Percentiles rank a stretch among this genome's conserved stretches.
phyloP scores from a whole-genome alignment of 2,797 vertebrate genomes.

The Coregonus sp. region DNA sequence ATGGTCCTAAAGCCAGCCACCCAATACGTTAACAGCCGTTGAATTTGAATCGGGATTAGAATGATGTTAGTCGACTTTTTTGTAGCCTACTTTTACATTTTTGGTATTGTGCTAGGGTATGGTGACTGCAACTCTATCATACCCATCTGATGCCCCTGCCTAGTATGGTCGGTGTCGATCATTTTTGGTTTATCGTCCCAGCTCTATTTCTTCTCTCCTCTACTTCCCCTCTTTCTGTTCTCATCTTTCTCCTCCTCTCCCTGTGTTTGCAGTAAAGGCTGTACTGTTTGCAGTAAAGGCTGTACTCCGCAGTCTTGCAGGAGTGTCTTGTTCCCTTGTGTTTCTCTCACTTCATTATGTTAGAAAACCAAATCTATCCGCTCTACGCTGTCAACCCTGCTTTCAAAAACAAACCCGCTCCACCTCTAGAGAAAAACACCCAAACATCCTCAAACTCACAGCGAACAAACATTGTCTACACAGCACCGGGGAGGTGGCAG shows the following conservation, averaged over 20 bases:
- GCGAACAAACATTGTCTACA: background rate
- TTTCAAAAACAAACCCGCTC: slow-evolving; percentile 23
- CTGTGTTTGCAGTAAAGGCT: slow-evolving; percentile 1
- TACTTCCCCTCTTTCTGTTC: background rate
- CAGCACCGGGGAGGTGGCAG: background rate
- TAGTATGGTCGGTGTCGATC: too few relatives aligned
- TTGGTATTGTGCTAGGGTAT: too few relatives aligned
- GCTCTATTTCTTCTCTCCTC: background rate
- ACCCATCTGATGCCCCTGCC: too few relatives aligned
- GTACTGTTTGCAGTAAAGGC: background rate
- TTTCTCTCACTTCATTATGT: slow-evolving; percentile 27
- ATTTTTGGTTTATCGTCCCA: background rate
- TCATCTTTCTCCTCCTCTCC: background rate
- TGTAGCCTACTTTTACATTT: too few relatives aligned
- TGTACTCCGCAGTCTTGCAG: background rate
- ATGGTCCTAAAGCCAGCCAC: too few relatives aligned
- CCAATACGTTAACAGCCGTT: too few relatives aligned
- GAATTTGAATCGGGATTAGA: too few relatives aligned
- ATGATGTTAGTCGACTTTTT: too few relatives aligned
- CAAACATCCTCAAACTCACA: slow-evolving; percentile 18
- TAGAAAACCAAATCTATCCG: slow-evolving; percentile 23
- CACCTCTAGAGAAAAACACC: slow-evolving; percentile 27
- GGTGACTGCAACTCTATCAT: too few relatives aligned
- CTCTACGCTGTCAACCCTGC: slow-evolving; percentile 5
- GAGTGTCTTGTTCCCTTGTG: background rate